Evolutionary conservation across 2,797 vertebrate genomes (phyloP).

Genomic region (Kryptolebias ocellatus): DNA sequence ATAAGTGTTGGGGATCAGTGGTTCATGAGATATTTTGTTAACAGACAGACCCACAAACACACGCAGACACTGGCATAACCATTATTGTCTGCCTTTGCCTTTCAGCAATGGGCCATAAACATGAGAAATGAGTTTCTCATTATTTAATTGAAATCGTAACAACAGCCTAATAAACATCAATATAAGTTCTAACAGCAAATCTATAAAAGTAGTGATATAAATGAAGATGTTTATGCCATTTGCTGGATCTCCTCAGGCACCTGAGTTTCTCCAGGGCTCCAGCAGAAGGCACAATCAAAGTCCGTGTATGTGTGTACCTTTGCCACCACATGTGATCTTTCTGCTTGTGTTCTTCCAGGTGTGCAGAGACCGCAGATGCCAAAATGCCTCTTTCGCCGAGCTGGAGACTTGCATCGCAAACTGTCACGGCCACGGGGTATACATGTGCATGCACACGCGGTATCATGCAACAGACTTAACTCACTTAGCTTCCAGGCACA

Average conservation of each 20-base stretch:
- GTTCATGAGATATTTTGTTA: no score
- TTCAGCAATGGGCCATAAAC: no score
- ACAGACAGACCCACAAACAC: no score
- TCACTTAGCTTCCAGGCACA: conserved; percentile 35
- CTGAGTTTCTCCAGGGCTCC: conserved; percentile 31
- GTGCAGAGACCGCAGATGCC: conserved; percentile 89
- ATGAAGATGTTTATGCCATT: conserved; percentile 19
- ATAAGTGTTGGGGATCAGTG: no score
- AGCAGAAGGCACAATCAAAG: conserved; percentile 25
- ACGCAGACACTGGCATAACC: no score
- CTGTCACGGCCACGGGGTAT: conserved; percentile 90
- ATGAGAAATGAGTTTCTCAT: no score
- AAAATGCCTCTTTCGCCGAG: conserved; percentile 87
- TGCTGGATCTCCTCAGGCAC: conserved; percentile 15
- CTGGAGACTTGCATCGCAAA: conserved; percentile 84
- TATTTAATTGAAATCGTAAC: neutral
- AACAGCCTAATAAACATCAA: conserved; percentile 7
- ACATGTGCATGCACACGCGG: conserved; percentile 18
- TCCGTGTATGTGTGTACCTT: conserved; percentile 12
- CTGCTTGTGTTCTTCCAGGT: conserved; percentile 82
- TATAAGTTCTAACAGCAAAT: neutral
- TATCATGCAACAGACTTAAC: conserved; percentile 33
- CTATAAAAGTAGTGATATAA: conserved; percentile 21
- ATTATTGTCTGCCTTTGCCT: no score
- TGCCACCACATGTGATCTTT: conserved; percentile 40